phyloP scores from a whole-genome alignment of 2,113 vertebrate species.

The Alouatta palliata region DNA sequence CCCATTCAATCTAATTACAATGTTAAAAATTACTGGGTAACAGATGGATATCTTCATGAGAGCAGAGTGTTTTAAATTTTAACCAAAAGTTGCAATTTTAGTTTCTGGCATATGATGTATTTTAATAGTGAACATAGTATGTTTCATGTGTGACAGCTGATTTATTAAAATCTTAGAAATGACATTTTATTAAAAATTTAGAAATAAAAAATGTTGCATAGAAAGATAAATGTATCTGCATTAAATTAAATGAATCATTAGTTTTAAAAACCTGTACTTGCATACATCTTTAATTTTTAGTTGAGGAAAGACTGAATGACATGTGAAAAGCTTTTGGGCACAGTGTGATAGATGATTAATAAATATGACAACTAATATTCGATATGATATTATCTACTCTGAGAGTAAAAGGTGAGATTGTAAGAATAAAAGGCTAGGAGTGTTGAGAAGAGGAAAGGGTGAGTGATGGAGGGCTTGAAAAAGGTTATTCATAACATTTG shows the following conservation, averaged over 20 bases:
- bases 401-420: not conserved
- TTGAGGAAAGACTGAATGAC: not conserved
- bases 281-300: not conserved
- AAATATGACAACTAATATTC: not conserved
- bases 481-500: not conserved
- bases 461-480: not conserved
- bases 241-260: constrained; percentile 6
- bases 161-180: constrained; percentile 2
- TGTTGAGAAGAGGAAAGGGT: not conserved
- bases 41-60: constrained; percentile 41
- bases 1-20: constrained; percentile 8
- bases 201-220: not conserved
- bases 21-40: not conserved
- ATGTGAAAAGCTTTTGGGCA: not conserved
- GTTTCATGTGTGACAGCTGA: not conserved
- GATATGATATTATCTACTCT: not conserved
- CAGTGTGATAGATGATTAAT: not conserved
- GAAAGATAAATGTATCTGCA: not conserved
- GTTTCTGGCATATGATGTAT: not conserved
- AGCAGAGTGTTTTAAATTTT: constrained; percentile 17
- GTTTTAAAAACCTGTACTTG: not conserved
- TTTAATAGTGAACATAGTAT: not conserved
- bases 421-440: not conserved
- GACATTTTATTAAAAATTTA: not conserved
- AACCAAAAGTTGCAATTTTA: constrained; percentile 22